phyloP scores from a whole-genome alignment of 2,113 vertebrate species.

The Sturnus vulgaris region DNA sequence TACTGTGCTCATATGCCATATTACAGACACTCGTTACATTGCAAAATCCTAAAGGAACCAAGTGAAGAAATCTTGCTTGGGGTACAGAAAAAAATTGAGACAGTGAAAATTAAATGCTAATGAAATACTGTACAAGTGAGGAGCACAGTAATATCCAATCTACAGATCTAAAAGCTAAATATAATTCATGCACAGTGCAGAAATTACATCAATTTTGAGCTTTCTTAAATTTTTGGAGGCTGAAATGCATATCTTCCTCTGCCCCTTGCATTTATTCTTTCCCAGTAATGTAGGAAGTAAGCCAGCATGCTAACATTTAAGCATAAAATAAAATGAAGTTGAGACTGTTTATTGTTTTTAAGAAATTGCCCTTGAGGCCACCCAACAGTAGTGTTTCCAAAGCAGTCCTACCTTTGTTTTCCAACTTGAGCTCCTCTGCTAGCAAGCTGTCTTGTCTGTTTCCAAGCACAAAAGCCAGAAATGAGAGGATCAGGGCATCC shows the following conservation, averaged over 20 bases:
- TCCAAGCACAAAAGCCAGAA: constrained; percentile 94
- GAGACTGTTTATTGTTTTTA: background rate
- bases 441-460: constrained; percentile 95
- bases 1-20: background rate
- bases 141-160: background rate
- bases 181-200: background rate
- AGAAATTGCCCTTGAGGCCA: background rate
- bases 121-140: background rate
- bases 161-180: background rate
- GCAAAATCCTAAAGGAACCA: background rate
- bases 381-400: constrained; percentile 9
- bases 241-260: background rate
- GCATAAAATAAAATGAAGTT: background rate
- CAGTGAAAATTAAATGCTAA: background rate
- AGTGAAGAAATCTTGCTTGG: background rate
- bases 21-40: background rate
- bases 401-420: constrained; percentile 89
- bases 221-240: background rate
- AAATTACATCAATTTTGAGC: background rate
- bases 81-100: background rate
- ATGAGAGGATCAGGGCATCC: constrained; percentile 95
- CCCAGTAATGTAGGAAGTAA: background rate
- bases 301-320: background rate
- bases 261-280: background rate
- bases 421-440: constrained; percentile 92